phyloP scores from a whole-genome alignment of 2,888 invertebrate species.

The Cataglyphis altisquamis region DNA sequence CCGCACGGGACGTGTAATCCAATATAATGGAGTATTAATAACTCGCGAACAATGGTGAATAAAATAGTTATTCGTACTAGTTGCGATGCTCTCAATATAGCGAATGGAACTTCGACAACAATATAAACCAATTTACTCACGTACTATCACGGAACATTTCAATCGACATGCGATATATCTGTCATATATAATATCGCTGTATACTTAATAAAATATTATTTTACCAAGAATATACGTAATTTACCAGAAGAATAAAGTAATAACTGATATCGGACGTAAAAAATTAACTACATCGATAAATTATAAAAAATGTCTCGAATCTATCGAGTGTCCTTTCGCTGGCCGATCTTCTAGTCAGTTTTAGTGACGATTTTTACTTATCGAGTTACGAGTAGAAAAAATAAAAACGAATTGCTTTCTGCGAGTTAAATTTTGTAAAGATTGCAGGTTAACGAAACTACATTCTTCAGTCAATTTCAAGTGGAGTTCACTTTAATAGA shows the following conservation, averaged over 20 bases:
- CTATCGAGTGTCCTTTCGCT: not conserved
- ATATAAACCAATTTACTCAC: conserved; percentile 44
- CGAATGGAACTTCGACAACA: conserved; percentile 22
- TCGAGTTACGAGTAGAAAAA: not conserved
- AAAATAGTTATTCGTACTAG: conserved; percentile 19
- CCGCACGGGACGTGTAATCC: conserved; percentile 8
- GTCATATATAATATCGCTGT: not conserved
- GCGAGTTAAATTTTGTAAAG: not conserved
- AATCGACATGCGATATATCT: conserved; percentile 19
- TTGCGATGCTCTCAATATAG: conserved; percentile 1
- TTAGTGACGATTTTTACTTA: not conserved
- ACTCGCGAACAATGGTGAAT: conserved; percentile 5
- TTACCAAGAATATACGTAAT: conserved; percentile 2
- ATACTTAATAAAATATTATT: conserved; percentile 39
- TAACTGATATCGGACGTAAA: conserved; percentile 7
- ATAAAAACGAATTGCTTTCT: not conserved
- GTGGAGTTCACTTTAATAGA: not conserved
- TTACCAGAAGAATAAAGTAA: not conserved
- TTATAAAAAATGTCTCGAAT: not conserved
- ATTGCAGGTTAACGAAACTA: not conserved
- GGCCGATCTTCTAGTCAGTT: not conserved
- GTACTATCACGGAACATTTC: conserved; percentile 25
- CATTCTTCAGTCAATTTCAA: not conserved
- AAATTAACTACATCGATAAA: not conserved
- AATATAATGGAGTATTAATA: conserved; percentile 44